Evolutionary conservation across 2,113 vertebrate genomes (phyloP).

Genomic region (Laticauda laticaudata): DNA sequence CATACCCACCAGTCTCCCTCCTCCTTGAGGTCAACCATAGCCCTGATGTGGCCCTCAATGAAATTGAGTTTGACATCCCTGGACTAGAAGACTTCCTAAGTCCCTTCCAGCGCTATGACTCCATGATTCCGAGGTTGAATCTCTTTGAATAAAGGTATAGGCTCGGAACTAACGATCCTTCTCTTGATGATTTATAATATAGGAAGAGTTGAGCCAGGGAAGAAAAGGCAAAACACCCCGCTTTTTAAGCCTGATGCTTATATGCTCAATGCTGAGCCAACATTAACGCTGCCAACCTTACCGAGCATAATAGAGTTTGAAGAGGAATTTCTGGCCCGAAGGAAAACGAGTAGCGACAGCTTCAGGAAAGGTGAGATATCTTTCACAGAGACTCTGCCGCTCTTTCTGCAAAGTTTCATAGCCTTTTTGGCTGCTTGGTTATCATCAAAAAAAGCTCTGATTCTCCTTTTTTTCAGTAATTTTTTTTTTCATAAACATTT

Average conservation of each 20-base stretch:
- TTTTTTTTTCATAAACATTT: too few species aligned
- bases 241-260: slow-evolving; percentile 45
- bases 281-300: not conserved
- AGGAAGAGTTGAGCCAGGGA: slow-evolving; percentile 59
- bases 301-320: accelerated
- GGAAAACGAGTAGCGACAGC: slow-evolving; percentile 45
- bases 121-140: not conserved
- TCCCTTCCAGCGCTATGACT: not conserved
- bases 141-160: not conserved
- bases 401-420: not conserved
- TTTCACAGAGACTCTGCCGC: not conserved
- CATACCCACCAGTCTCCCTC: too few species aligned
- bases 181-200: slow-evolving; percentile 37
- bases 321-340: slow-evolving; percentile 15
- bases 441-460: not conserved
- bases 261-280: not conserved
- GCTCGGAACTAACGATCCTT: not conserved
- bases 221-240: slow-evolving; percentile 49
- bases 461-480: too few species aligned
- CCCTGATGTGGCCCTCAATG: too few species aligned
- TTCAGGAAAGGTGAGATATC: slow-evolving; percentile 53
- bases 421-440: not conserved
- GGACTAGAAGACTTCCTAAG: not conserved
- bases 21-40: too few species aligned
- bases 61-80: too few species aligned